Evolutionary conservation across 2,797 vertebrate species (phyloP).

Genomic region (Sebastes diaconus): DNA sequence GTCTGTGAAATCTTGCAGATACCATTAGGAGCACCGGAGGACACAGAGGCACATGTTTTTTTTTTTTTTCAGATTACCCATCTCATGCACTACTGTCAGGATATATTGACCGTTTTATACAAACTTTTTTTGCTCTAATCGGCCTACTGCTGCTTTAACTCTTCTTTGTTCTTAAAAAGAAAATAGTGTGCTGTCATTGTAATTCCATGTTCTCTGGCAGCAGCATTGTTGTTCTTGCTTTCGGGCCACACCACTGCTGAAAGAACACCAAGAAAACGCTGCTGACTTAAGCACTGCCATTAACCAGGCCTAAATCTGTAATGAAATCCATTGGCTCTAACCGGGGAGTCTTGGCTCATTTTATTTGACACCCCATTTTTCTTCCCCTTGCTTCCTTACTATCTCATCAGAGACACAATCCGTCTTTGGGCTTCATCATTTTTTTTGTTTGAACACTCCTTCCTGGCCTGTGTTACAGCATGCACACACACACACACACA

Average conservation of each 20-base stretch:
- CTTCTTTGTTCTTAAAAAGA: not conserved
- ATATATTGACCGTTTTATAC: too few species aligned
- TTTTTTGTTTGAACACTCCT: conserved; percentile 61
- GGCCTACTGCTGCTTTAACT: not conserved
- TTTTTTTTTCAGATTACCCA: too few species aligned
- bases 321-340: conserved; percentile 63
- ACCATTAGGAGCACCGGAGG: too few species aligned
- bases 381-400: conserved; percentile 40
- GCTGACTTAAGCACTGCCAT: conserved; percentile 34
- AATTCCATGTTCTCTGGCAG: conserved; percentile 15
- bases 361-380: conserved; percentile 45
- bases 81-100: too few species aligned
- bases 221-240: conserved; percentile 31
- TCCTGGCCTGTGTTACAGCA: conserved; percentile 55
- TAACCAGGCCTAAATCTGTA: conserved; percentile 53
- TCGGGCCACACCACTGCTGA: conserved; percentile 13
- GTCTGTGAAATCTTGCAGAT: too few species aligned
- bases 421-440: conserved; percentile 62
- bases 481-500: conserved; percentile 7
- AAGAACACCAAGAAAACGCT: conserved; percentile 18
- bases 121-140: too few species aligned
- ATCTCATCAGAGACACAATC: conserved; percentile 55
- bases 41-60: too few species aligned
- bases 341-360: conserved; percentile 35
- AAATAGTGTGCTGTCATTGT: not conserved